Conservation (phyloP, 2,113 vertebrate genomes). For the Machaerirhynchus nigripectus region DNA sequence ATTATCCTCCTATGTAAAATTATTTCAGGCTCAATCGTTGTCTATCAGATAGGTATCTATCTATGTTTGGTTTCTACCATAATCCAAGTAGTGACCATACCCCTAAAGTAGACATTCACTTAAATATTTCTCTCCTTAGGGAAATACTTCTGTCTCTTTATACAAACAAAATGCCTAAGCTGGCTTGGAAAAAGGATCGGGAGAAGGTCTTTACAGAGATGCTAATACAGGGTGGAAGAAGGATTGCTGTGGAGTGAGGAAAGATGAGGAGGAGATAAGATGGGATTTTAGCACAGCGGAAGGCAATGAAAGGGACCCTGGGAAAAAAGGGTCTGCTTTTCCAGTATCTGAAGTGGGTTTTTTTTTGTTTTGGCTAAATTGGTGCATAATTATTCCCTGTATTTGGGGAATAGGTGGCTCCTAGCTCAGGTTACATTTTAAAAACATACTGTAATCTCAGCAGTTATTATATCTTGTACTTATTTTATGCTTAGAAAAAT, state of each 20-base stretch:
- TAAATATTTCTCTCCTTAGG: not conserved
- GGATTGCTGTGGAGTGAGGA: not conserved
- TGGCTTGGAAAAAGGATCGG: not conserved
- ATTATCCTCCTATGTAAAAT: not conserved
- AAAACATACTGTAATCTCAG: rapidly evolving
- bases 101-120: not conserved
- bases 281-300: not conserved
- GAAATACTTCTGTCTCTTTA: not conserved
- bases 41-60: not conserved
- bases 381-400: not conserved
- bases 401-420: not conserved
- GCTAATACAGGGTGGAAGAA: not conserved
- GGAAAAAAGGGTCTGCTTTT: not conserved
- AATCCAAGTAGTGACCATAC: not conserved
- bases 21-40: not conserved
- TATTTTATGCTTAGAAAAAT: not conserved
- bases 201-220: not conserved
- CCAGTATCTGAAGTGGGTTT: not conserved
- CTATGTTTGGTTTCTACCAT: not conserved
- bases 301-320: not conserved
- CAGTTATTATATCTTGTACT: not conserved
- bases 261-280: not conserved
- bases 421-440: not conserved
- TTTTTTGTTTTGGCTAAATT: not conserved
- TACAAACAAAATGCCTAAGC: not conserved